These are phyloP conservation scores for Dolichotis patagonum DNA, from an alignment of 2,113 vertebrate species.

Conservation along the genomic window DNA sequence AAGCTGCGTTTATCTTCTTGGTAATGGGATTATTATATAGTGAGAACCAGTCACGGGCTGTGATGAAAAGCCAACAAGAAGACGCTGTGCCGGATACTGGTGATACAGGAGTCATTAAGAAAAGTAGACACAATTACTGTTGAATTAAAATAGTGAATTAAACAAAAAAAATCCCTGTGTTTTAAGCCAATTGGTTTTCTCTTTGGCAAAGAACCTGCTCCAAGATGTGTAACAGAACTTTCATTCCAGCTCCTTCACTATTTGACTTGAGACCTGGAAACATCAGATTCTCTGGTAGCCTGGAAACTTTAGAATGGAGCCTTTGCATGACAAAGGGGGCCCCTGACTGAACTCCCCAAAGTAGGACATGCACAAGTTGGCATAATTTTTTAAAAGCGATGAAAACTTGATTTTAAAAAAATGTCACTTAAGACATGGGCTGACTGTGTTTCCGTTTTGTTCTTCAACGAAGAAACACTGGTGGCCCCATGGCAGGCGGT, in stretches of 20 bases:
- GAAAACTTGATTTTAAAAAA: background rate
- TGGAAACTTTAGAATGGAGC: no score
- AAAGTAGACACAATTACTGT: background rate
- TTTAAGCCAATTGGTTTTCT: background rate
- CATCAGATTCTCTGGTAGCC: background rate
- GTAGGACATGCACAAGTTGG: background rate
- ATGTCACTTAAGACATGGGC: background rate
- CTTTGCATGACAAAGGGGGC: background rate
- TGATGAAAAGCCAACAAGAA: background rate
- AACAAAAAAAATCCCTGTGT: background rate
- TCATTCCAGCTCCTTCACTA: background rate
- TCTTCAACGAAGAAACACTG: background rate
- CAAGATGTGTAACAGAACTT: background rate
- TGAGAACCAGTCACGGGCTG: background rate
- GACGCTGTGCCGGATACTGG: background rate
- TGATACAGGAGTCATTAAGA: background rate
- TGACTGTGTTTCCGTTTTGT: background rate
- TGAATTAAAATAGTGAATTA: background rate
- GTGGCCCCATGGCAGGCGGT: background rate
- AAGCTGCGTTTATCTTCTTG: background rate
- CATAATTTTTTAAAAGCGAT: background rate
- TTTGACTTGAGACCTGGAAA: background rate
- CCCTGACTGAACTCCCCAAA: background rate
- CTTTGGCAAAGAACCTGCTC: background rate
- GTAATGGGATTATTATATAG: background rate